Evolutionary conservation across 2,113 vertebrate species (phyloP), one percentile per base, ranked within the genome.

Genomic region (Fukomys damarensis): DNA sequence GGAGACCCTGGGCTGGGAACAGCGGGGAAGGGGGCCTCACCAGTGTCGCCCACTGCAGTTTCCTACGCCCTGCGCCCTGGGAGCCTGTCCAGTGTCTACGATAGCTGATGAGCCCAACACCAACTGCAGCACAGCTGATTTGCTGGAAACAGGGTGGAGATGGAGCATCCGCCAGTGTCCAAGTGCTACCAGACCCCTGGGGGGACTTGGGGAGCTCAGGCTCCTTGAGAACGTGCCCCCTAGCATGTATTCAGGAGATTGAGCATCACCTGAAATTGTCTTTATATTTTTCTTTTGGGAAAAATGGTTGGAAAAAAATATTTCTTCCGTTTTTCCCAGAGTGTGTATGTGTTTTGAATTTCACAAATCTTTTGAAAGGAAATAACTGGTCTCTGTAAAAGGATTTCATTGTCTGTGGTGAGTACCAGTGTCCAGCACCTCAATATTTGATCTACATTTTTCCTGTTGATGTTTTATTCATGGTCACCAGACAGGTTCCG

Each of bases 401-500:
- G 3, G 7, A 38, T 98, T 94, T 91, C 87, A 30, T 77, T 97
- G 96, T 97, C 88, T 93, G 65, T 91, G 72, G 82, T 97, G 90
- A 98, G 96, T 32, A 9, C 82, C 90, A 95, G 63, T 52, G 96
- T 38, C n/a, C 56, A 97, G 46, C 43, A 46, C 70, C 96, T 97
- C 96, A 96, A 83, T 98, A 96, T 97, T 97, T 98, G 93, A 96
- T 92, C 88, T 68, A 80, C 97, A 41, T 63, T 96, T 91, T 98
- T 98, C 66, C 94, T 96, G 84, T 4, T 63, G 86, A 96, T 98
- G 54, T 97, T 98, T 97, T 92, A 96, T 96, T 97, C 92, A 92
- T 95, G 43, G 28, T 95, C 26, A 93, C 87, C 72, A 90, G 84
- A 93, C 41, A 93, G 85, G 84, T 93, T 96, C 81, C 82, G 26